Evolutionary conservation across 2,113 vertebrate species (phyloP).

Genomic region (Myrmecophaga tridactyla): DNA sequence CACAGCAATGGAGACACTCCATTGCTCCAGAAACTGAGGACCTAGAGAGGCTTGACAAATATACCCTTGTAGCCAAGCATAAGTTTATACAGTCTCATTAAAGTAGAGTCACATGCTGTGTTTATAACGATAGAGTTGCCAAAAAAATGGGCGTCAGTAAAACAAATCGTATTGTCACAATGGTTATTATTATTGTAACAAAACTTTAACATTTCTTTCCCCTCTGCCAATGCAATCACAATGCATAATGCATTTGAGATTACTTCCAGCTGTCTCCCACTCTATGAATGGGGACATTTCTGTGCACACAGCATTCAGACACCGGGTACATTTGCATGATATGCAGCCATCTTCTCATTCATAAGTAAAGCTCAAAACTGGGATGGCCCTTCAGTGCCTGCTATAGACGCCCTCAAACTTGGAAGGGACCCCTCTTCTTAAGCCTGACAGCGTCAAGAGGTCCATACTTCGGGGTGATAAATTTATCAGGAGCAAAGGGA

Average conservation of each 20-base stretch:
- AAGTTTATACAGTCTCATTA: slow-evolving; percentile 62
- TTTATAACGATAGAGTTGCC: slow-evolving; percentile 74
- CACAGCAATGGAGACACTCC: not conserved
- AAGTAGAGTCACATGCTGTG: slow-evolving; percentile 75
- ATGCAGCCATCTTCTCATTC: slow-evolving; percentile 68
- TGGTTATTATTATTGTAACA: slow-evolving; percentile 80
- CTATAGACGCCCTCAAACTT: rapidly evolving
- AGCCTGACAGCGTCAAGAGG: not conserved
- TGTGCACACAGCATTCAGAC: slow-evolving; percentile 55
- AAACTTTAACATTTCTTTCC: slow-evolving; percentile 75
- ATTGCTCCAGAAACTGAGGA: not conserved
- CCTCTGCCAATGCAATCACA: slow-evolving; percentile 78
- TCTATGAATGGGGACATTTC: slow-evolving; percentile 69
- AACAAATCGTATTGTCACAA: slow-evolving; percentile 78
- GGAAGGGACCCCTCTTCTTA: not conserved
- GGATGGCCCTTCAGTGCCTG: not conserved
- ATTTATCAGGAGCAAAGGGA: not conserved
- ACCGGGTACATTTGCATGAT: slow-evolving; percentile 54
- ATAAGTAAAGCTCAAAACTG: slow-evolving; percentile 26
- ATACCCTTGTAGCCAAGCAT: not conserved
- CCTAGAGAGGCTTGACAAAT: not conserved
- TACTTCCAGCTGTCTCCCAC: slow-evolving; percentile 75
- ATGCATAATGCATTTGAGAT: slow-evolving; percentile 78
- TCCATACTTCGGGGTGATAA: not conserved
- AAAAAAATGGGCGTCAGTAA: slow-evolving; percentile 78